Base-by-base conservation (phyloP, 2,113 vertebrate species). In the Eretmodus cyanostictus region DNA sequence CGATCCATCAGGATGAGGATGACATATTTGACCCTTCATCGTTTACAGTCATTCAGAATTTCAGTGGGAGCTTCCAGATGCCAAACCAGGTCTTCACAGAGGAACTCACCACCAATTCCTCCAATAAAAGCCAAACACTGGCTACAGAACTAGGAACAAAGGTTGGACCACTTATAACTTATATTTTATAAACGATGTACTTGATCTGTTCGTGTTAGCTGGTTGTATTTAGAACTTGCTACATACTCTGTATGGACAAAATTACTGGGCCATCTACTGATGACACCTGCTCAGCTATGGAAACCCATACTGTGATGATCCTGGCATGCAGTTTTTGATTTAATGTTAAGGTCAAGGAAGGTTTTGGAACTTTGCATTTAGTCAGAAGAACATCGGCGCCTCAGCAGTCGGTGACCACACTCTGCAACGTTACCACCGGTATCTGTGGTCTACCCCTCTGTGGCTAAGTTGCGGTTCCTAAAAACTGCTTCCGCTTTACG, bases 1-100 rank as follows among this genome's bases (percentile, higher is more conserved):
- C 17, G 3, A 10, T 81, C 6, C 24, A 94, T 2, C 36, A 85
- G 4, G 96, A 96, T 13, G 27, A 4, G 13, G 97, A 97, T 49
- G 96, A 96, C 1, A 82, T 88, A 17, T 97, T 91, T 85, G 92
- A 96, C 84, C 8, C 1, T 9, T 81, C 89, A 0, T 53, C 68
- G n/a, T 97, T 96, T 82, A 59, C 34, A 19, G 47, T 95, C 53
- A 83, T 87, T 19, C 94, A 57, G 1, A 17, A 47, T 78, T 96
- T 96, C 78, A 94, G 80, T 2, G 97, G 97, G 5, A 96, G 91
- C 78, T 95, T 97, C 80, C 83, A 51, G 19, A 51, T 97, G 79
- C 81, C 87, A 27, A 94, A 92, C 24, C 51, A 51, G 86, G 82
- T 16, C 73, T 92, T 93, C 54, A 89, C 34, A 40, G 80, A 79